Base-by-base conservation (phyloP, 1,140 invertebrate genomes). In the Ridgeia piscesae region DNA sequence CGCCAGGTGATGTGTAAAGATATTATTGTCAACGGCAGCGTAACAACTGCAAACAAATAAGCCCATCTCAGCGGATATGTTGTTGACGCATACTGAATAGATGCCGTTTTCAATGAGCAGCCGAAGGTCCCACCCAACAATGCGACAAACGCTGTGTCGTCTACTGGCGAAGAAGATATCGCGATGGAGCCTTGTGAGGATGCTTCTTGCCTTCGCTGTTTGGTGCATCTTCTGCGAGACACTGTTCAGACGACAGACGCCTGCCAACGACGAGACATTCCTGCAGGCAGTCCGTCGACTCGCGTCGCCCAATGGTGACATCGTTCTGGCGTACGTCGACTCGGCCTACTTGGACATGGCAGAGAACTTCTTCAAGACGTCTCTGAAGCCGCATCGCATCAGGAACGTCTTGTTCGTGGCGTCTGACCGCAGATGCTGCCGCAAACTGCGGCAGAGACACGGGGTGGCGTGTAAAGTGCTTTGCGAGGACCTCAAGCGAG, bases 301-400 rank as follows among this genome's bases (percentile, higher is more conserved):
- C n/a, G 91, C 91, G 8, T 35, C 33, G 8, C 33, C 91, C 33
- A 35, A 91, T 8, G 8, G 27, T 4, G 89, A 42, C 35, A 93
- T 93, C 88, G n/a, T 93, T 14, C 89, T 93, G 31, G 91, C 93
- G 8, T 48, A 89, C 17, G 89, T 93, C 42, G 93, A 93, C 92
- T 88, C 91, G 35, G 48, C 88, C 17, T 92, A 77, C 58, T 34
- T 91, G 2, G 89, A 92, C 58, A 93, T 93, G 93, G 89, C 93
- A 17, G 17, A 92, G 34, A 93, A 93, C 48, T 91, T 93, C 34
- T 93, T 90, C 58, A 33, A 92, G 48, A 93, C 33, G 21, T 89
- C 50, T n/a, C 42, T 93, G 33, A 88, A 92, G 42, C 91, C 92
- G n/a, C 77, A 91, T 50, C 88, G 91, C 6, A 58, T 93, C 11